phyloP scores from a whole-genome alignment of 2,888 invertebrate genomes.

The Drosophila ustulata region DNA sequence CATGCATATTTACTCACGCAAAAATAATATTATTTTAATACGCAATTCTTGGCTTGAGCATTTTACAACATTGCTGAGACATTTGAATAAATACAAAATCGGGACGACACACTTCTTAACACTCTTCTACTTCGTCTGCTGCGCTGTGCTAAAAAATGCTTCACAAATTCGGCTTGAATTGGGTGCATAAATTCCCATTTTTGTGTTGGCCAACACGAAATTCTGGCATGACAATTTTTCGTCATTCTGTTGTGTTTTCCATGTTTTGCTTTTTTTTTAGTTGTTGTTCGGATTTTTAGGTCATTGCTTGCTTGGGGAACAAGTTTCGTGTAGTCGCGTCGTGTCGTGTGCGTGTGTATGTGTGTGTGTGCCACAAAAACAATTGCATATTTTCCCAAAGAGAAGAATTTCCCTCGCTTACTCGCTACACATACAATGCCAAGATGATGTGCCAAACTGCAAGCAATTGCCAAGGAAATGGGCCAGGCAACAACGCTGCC shows the following conservation, averaged over 20 bases:
- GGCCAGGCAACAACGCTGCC: conserved; percentile 43
- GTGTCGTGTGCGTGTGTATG: conserved; percentile 1
- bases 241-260: conserved; percentile 29
- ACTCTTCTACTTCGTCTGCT: neutral
- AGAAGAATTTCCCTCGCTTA: conserved; percentile 41
- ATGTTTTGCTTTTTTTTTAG: conserved; percentile 13
- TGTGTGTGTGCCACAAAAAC: conserved; percentile 52
- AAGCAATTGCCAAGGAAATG: conserved; percentile 49
- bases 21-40: conserved; percentile 1
- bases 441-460: conserved; percentile 31
- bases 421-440: conserved; percentile 60
- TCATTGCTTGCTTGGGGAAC: conserved; percentile 62
- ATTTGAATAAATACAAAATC: neutral
- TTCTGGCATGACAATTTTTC: conserved; percentile 65
- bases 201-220: conserved; percentile 49
- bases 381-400: conserved; percentile 75
- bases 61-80: neutral
- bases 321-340: conserved; percentile 44
- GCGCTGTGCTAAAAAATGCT: conserved; percentile 23
- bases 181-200: conserved; percentile 16
- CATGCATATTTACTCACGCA: neutral
- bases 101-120: neutral
- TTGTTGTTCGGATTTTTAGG: conserved; percentile 64
- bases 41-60: conserved; percentile 2
- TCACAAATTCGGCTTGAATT: conserved; percentile 19